Evolutionary conservation across 2,113 vertebrate genomes (phyloP).

Genomic region (Columba livia): DNA sequence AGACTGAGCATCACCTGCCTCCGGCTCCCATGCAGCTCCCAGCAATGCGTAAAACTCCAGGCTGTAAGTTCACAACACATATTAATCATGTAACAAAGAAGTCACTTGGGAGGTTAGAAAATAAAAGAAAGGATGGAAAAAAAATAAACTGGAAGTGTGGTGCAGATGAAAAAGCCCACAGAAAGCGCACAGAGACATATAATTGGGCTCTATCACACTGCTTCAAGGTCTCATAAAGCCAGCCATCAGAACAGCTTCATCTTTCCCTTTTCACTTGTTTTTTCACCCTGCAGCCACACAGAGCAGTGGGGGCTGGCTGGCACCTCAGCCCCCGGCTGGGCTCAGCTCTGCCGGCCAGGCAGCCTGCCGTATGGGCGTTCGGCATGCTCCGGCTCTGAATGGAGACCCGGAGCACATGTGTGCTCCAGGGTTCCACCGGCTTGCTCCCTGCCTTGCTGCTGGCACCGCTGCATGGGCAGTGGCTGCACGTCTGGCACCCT

Average conservation of each 20-base stretch:
- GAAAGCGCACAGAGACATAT: neutral
- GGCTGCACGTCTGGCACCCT: neutral
- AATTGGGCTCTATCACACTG: neutral
- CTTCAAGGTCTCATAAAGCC: neutral
- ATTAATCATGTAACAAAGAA: neutral
- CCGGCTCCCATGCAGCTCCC: neutral
- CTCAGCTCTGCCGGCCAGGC: fast-evolving
- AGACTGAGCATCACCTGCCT: constrained; percentile 16
- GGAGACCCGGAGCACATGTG: fast-evolving
- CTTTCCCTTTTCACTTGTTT: neutral
- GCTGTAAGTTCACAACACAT: neutral
- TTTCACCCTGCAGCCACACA: neutral
- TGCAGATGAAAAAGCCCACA: neutral
- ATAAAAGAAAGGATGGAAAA: neutral
- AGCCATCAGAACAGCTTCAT: neutral
- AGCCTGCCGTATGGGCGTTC: fast-evolving
- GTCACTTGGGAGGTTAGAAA: neutral
- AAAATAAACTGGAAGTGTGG: neutral
- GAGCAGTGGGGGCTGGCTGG: neutral
- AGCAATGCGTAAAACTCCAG: neutral
- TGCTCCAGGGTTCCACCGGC: neutral
- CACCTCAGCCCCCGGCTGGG: fast-evolving
- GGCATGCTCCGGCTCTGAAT: neutral
- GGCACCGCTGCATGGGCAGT: neutral
- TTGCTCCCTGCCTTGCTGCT: neutral